Percentiles rank a stretch among this genome's conserved stretches.
phyloP scores from a whole-genome alignment of 2,797 vertebrate species.

The Notolepis coatsorum region DNA sequence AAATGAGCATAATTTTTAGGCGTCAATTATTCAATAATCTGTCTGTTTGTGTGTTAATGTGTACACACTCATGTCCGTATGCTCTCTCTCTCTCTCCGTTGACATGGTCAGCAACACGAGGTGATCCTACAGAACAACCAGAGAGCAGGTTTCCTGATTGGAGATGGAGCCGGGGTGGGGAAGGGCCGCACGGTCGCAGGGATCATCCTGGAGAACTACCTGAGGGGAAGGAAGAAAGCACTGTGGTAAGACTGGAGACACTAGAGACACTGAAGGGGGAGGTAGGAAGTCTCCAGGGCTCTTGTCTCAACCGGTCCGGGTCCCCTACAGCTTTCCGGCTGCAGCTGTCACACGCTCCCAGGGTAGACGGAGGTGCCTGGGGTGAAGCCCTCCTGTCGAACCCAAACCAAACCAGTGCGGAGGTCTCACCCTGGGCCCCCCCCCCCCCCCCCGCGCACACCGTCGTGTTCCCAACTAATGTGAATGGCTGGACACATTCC shows the following conservation, averaged over 20 bases:
- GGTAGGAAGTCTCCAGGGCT: too few species aligned
- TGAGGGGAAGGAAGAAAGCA: constrained; percentile 93
- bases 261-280: background rate
- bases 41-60: background rate
- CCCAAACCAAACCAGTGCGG: too few species aligned
- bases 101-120: constrained; percentile 93
- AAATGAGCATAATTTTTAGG: too few species aligned
- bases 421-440: too few species aligned
- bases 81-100: constrained; percentile 3
- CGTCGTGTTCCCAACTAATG: too few species aligned
- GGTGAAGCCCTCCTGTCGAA: too few species aligned
- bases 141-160: constrained; percentile 95
- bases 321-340: too few species aligned
- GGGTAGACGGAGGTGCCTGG: background rate
- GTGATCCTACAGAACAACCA: constrained; percentile 93
- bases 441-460: too few species aligned
- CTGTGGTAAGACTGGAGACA: constrained; percentile 86
- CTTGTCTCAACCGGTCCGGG: too few species aligned
- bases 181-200: constrained; percentile 97
- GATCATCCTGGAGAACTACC: constrained; percentile 94
- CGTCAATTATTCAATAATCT: background rate
- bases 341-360: background rate
- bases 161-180: constrained; percentile 95
- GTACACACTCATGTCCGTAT: background rate
- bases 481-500: too few species aligned